These are phyloP conservation scores for Aeoliscus strigatus DNA, from an alignment of 2,797 vertebrate species.

Conservation along the genomic window DNA sequence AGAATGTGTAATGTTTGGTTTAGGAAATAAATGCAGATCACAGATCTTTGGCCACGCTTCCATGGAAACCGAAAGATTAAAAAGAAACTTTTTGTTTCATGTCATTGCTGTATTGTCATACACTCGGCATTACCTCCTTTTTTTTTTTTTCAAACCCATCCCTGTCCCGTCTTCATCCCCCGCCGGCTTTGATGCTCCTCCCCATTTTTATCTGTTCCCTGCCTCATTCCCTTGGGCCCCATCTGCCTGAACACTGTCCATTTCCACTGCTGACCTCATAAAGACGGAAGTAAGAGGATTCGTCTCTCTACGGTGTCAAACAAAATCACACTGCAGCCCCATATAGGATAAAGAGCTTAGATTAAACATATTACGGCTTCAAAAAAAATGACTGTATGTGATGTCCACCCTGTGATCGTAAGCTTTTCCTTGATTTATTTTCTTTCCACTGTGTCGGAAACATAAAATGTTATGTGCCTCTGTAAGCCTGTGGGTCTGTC, in stretches of 20 bases:
- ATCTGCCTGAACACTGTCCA: constrained; percentile 66
- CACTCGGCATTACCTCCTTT: too few relatives aligned
- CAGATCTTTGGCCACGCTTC: too few relatives aligned
- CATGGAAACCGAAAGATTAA: too few relatives aligned
- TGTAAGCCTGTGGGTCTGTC: constrained; percentile 28
- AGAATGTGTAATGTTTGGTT: too few relatives aligned
- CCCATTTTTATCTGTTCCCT: constrained; percentile 31
- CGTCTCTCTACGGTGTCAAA: constrained; percentile 59
- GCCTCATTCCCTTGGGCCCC: constrained; percentile 45
- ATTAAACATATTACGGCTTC: constrained; percentile 61
- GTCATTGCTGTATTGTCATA: too few relatives aligned
- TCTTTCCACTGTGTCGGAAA: constrained; percentile 21
- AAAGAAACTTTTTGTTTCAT: too few relatives aligned
- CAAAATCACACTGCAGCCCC: constrained; percentile 55
- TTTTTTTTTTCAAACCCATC: too few relatives aligned
- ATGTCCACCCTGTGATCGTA: constrained; percentile 42
- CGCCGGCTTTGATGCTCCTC: constrained; percentile 26
- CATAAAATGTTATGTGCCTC: constrained; percentile 36
- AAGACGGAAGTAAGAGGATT: constrained; percentile 72
- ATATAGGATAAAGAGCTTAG: constrained; percentile 71
- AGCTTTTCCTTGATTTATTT: constrained; percentile 50
- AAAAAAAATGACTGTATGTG: constrained; percentile 26
- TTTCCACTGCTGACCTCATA: constrained; percentile 68
- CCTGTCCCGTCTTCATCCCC: constrained; percentile 24
- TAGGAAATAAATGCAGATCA: too few relatives aligned